Percentiles rank a stretch among this genome's conserved stretches.
Evolutionary conservation across 2,113 vertebrate species (phyloP).

Genomic region (Pluvialis apricaria): DNA sequence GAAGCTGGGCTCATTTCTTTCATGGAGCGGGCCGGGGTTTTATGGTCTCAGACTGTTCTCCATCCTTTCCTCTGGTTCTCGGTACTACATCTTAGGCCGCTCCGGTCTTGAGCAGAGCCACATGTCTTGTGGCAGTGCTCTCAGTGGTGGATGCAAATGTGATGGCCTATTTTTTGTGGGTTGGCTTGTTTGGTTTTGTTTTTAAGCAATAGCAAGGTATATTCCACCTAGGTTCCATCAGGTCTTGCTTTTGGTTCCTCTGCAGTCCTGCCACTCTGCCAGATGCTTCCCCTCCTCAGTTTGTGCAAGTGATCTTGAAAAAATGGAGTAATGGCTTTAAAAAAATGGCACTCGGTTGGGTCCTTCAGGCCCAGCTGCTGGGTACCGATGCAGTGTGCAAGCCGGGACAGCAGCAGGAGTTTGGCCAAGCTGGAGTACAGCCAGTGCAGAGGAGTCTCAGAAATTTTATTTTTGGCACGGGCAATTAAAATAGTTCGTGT

Average conservation of each 20-base stretch:
- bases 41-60: neutral
- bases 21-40: neutral
- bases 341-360: neutral
- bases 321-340: neutral
- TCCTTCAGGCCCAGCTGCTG: neutral
- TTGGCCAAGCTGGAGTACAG: neutral
- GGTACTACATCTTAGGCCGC: rapidly evolving
- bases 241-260: neutral
- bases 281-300: neutral
- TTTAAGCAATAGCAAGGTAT: neutral
- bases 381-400: neutral
- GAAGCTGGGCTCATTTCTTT: neutral
- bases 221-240: neutral
- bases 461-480: neutral
- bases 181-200: neutral
- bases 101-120: neutral
- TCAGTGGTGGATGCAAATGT: neutral
- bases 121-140: rapidly evolving
- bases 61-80: neutral
- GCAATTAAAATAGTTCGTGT: neutral
- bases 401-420: neutral
- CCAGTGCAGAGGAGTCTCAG: neutral
- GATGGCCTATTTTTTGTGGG: neutral
- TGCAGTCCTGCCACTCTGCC: neutral
- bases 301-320: neutral